A percentile compares a stretch with the other conserved stretches of the same genome.
Evolutionary conservation across 2,888 invertebrate genomes (phyloP).

Genomic region (Chrysolina oricalcia): DNA sequence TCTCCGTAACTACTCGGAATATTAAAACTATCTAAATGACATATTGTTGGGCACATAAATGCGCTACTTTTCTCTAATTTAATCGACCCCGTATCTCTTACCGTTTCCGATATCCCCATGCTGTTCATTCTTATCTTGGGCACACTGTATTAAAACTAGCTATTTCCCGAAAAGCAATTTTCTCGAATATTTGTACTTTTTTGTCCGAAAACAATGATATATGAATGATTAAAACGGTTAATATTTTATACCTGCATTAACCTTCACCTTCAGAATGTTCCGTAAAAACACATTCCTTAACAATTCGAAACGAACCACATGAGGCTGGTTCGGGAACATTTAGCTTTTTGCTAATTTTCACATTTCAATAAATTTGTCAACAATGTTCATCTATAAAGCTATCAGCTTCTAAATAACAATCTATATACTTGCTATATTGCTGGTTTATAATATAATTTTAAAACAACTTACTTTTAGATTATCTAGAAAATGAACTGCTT

Average conservation of each 20-base stretch:
- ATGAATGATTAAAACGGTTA: no score
- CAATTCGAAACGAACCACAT: not conserved
- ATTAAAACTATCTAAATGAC: no score
- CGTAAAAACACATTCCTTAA: not conserved
- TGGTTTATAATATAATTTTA: slow-evolving; percentile 3
- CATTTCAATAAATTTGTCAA: slow-evolving; percentile 18
- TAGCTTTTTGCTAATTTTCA: slow-evolving; percentile 11
- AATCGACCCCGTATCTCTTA: no score
- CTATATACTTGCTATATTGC: not conserved
- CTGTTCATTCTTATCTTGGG: no score
- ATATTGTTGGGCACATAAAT: no score
- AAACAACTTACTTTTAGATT: not conserved
- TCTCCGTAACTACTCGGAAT: no score
- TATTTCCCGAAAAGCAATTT: no score
- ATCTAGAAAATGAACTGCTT: slow-evolving; percentile 9
- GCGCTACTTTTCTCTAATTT: no score
- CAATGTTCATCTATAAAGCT: slow-evolving; percentile 8
- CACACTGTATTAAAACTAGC: no score
- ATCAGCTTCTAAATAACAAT: slow-evolving; percentile 11
- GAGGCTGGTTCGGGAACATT: not conserved
- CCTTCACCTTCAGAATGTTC: not conserved
- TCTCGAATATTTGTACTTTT: no score
- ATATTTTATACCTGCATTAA: not conserved
- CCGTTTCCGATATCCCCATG: no score
- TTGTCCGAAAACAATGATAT: no score